Evolutionary conservation across 1,140 invertebrate species (phyloP), one percentile per base, ranked within the genome.

Genomic region (Plutomurus gul): DNA sequence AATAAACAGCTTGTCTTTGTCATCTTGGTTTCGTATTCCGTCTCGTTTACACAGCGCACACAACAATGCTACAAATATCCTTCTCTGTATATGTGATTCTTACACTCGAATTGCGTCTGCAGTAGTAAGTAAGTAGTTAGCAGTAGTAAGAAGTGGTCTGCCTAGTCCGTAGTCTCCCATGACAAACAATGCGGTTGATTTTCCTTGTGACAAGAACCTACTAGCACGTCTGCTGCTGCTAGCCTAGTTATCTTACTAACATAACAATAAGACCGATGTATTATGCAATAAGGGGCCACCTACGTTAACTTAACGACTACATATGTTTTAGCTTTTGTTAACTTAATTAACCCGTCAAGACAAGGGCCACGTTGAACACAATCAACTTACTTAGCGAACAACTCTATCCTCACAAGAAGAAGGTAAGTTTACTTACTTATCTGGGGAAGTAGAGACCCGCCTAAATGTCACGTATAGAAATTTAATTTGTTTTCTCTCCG

Each of bases 1-100:
- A 65, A 65, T 65, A 65, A 65, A 65, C 56, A 65, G 56, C 56
- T 36, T 65, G 56, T 65, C 56, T 65, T 60, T 65, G 56, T 65
- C 56, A 65, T 65, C 56, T 65, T 33, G 30, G 56, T 65, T 65
- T 33, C 27, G 30, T 60, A 60, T 65, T 65, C 56, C 56, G 27
- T 18, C n/a, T 65, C 16, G 27, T 65, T 51, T 51, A 65, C 10
- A 65, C 56, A 22, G 11, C 5, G 11, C 0, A 51, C 18, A 51
- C n/a, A n/a, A n/a, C n/a, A n/a, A n/a, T n/a, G n/a, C n/a, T n/a
- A n/a, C n/a, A n/a, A n/a, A n/a, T n/a, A n/a, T n/a, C n/a, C n/a
- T n/a, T n/a, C n/a, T n/a, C n/a, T n/a, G n/a, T n/a, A n/a, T n/a
- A n/a, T n/a, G n/a, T n/a, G n/a, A n/a, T n/a, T n/a, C n/a, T n/a